Conservation (phyloP, 2,113 vertebrate genomes). For the Oreochromis spilurus region DNA sequence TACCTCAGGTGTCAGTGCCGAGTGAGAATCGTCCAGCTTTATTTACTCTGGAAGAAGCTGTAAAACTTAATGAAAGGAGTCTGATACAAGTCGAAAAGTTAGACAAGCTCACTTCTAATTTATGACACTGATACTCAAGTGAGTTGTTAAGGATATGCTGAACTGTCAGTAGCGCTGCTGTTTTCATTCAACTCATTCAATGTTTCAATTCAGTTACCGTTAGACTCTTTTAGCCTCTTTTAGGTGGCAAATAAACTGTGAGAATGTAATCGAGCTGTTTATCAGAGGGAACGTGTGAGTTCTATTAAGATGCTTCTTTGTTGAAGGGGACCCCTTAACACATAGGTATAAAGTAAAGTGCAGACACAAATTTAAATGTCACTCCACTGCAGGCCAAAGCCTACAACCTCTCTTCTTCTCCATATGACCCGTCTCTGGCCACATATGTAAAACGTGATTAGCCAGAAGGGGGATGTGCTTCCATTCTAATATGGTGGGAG, state of each 20-base stretch:
- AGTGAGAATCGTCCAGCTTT: not conserved
- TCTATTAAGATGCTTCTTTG: not conserved
- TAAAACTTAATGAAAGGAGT: not conserved
- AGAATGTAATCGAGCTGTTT: not conserved
- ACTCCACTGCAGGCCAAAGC: not conserved
- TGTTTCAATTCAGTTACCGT: not conserved
- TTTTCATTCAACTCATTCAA: not conserved
- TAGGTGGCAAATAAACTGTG: too few relatives aligned
- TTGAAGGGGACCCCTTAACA: not conserved
- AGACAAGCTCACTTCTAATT: not conserved
- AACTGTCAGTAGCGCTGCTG: not conserved
- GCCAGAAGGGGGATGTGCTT: not conserved
- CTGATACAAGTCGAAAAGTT: not conserved
- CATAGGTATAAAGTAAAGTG: not conserved
- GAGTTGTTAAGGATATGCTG: not conserved
- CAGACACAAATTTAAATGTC: not conserved
- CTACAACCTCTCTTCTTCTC: not conserved
- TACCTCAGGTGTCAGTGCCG: not conserved
- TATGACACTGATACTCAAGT: not conserved
- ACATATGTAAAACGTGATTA: not conserved
- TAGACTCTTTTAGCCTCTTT: not conserved
- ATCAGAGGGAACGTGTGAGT: not conserved
- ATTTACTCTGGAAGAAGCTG: not conserved
- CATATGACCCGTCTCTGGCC: not conserved
- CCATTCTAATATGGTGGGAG: not conserved